Evolutionary conservation across 2,797 vertebrate species (phyloP).

Genomic region (Helicolenus hilgendorfi): DNA sequence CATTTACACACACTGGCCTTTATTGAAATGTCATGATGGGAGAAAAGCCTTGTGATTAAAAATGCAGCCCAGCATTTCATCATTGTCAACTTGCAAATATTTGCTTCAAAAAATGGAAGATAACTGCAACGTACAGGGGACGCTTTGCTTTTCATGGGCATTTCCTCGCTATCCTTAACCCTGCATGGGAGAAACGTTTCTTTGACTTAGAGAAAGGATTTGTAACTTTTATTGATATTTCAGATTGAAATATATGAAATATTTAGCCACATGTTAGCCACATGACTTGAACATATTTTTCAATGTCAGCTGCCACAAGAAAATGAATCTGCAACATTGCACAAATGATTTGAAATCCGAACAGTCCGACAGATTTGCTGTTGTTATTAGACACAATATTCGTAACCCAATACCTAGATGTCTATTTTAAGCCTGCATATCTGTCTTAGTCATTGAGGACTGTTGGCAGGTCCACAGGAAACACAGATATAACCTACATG

Average conservation of each 20-base stretch:
- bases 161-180: not conserved
- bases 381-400: not conserved
- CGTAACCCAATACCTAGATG: not conserved
- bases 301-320: not conserved
- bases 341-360: constrained; percentile 1
- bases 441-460: not conserved
- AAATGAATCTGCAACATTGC: not conserved
- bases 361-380: not conserved
- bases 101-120: constrained; percentile 43
- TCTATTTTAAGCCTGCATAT: constrained; percentile 1
- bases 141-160: not conserved
- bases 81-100: constrained; percentile 61
- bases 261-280: not conserved
- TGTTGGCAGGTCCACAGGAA: not conserved
- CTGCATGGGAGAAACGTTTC: not conserved
- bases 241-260: not conserved
- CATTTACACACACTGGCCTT: constrained; percentile 58
- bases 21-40: constrained; percentile 61
- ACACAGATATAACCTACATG: constrained; percentile 1
- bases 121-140: not conserved
- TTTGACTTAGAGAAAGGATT: not conserved
- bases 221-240: not conserved
- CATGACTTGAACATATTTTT: not conserved
- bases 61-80: constrained; percentile 52
- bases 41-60: constrained; percentile 64